Evolutionary conservation across 2,888 invertebrate species (phyloP).

Genomic region (Formica aserva): DNA sequence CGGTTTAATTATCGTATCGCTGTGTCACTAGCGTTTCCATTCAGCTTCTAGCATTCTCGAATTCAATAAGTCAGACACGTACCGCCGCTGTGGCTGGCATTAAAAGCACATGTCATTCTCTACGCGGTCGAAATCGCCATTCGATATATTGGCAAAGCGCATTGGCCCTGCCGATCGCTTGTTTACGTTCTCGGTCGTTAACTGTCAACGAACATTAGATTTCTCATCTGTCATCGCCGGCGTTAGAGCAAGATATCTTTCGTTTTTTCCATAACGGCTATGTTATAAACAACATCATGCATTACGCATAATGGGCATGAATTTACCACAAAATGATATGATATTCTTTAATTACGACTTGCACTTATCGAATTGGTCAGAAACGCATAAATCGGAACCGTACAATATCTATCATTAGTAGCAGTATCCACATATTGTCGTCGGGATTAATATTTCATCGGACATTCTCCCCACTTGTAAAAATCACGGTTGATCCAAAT

Average conservation of each 20-base stretch:
- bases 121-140: slow-evolving; percentile 53
- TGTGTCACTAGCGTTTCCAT: slow-evolving; percentile 8
- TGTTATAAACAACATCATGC: slow-evolving; percentile 1
- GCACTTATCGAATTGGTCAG: slow-evolving; percentile 30
- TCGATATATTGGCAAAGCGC: slow-evolving; percentile 60
- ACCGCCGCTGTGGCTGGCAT: slow-evolving; percentile 60
- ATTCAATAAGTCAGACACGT: slow-evolving; percentile 64
- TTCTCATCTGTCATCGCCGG: slow-evolving; percentile 63
- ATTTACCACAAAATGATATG: slow-evolving; percentile 15
- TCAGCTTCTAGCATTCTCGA: slow-evolving; percentile 18
- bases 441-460: slow-evolving; percentile 21
- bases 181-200: slow-evolving; percentile 68
- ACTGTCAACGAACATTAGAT: slow-evolving; percentile 58
- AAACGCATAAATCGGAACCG: slow-evolving; percentile 21
- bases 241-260: slow-evolving; percentile 63
- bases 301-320: slow-evolving; percentile 22
- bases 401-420: slow-evolving; percentile 30
- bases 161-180: slow-evolving; percentile 64
- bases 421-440: background rate
- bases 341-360: slow-evolving; percentile 45
- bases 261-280: slow-evolving; percentile 44
- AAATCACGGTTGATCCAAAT: slow-evolving; percentile 3
- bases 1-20: slow-evolving; percentile 33
- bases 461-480: background rate
- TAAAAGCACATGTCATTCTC: slow-evolving; percentile 70